Conservation (phyloP, 1,140 invertebrate species). For the Drosophila simulans region DNA sequence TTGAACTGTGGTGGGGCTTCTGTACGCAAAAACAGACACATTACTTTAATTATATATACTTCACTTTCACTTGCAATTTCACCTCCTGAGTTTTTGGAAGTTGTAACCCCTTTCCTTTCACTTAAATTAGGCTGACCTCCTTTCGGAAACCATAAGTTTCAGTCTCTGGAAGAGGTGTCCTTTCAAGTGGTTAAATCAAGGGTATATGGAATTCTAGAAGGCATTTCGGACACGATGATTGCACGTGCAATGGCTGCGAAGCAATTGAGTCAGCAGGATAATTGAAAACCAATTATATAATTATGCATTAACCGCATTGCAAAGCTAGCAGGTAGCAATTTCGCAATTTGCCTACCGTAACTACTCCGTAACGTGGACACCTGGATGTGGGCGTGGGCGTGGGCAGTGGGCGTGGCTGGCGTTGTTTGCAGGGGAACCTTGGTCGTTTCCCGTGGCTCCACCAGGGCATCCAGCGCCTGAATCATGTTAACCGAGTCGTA, state of each 20-base stretch:
- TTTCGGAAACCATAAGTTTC: background rate
- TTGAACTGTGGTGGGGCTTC: too few species aligned
- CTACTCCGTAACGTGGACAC: slow-evolving; percentile 21
- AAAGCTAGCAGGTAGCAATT: slow-evolving; percentile 21
- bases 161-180: background rate
- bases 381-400: background rate
- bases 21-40: too few species aligned
- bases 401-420: slow-evolving; percentile 24
- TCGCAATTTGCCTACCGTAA: slow-evolving; percentile 45
- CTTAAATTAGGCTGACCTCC: background rate
- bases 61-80: too few species aligned
- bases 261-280: slow-evolving; percentile 20
- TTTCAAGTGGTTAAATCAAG: background rate
- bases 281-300: slow-evolving; percentile 51
- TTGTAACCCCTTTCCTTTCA: too few species aligned
- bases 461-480: slow-evolving; percentile 11
- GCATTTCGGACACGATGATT: slow-evolving; percentile 1
- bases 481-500: slow-evolving; percentile 41
- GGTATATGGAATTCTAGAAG: background rate
- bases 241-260: slow-evolving; percentile 1
- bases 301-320: slow-evolving; percentile 29
- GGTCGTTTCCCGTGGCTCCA: slow-evolving; percentile 1
- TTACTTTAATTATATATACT: too few species aligned
- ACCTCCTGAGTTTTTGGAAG: too few species aligned
- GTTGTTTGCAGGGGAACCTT: slow-evolving; percentile 14